phyloP scores from a whole-genome alignment of 2,113 vertebrate genomes.

The Dromaius novaehollandiae region DNA sequence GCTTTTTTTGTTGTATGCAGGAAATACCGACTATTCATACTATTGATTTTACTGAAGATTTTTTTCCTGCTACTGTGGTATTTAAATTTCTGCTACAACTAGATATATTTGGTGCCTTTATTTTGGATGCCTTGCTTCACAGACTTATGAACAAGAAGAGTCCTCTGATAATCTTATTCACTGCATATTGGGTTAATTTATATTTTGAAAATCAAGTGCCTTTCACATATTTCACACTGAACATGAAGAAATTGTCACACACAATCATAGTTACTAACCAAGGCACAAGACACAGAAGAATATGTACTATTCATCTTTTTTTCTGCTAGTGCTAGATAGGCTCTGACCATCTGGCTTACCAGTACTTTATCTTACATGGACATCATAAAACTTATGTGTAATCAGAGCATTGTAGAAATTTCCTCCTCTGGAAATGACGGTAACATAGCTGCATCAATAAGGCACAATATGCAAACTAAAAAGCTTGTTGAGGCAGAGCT shows the following conservation, averaged over 20 bases:
- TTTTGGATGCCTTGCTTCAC: not conserved
- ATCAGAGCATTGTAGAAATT: not conserved
- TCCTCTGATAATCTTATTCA: constrained; percentile 17
- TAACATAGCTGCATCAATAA: not conserved
- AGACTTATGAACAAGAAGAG: constrained; percentile 9
- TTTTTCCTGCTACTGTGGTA: not conserved
- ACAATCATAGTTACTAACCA: not conserved
- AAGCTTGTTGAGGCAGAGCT: not conserved
- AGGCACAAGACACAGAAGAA: not conserved
- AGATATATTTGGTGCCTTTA: constrained; percentile 6
- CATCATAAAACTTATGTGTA: not conserved
- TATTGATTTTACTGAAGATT: not conserved
- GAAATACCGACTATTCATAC: not conserved
- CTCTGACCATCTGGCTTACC: not conserved
- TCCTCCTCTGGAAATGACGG: not conserved
- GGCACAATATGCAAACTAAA: not conserved
- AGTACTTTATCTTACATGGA: not conserved
- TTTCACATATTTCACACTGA: not conserved
- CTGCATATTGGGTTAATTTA: not conserved
- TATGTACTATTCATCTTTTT: not conserved
- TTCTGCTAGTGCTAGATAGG: not conserved
- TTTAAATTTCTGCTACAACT: not conserved
- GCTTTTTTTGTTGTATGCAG: not conserved
- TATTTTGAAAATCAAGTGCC: not conserved
- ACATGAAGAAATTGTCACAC: not conserved